Evolutionary conservation across 2,888 invertebrate genomes (phyloP), one percentile per base, ranked within the genome.

Genomic region (Autographa gamma): DNA sequence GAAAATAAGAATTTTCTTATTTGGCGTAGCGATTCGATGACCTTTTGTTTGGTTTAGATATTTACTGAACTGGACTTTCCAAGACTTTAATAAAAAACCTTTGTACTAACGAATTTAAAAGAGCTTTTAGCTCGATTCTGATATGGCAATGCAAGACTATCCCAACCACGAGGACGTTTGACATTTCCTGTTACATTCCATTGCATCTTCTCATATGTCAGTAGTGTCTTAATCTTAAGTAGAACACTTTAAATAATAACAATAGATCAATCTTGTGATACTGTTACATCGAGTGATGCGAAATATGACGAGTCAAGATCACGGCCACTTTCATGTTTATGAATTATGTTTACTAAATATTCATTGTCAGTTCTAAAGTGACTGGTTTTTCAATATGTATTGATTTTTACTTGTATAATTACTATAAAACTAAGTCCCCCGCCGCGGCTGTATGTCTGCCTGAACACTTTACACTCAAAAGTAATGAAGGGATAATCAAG

Each of bases 231-330:
- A 34, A 34, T 34, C n/a, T 34, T 80, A 13, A 81, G 74, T 69
- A 58, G 56, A 58, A 38, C 61, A 61, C 66, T 78, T 78, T 78
- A 71, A 73, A 79, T 81, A 69, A 73, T 66, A 70, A 79, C 70
- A 81, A 73, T 73, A 70, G 58, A 73, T 79, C 70, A 75, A 63
- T 63, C 67, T 66, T 48, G 71, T 63, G 68, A 61, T 69, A 62
- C 60, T 52, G 18, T 67, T 71, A 75, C 68, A 74, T 68, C 60
- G 74, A 79, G 69, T 67, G 54, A 72, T 60, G 34, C 8, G 34
- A 34, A 34, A 34, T 34, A 34, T 8, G 34, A 34, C 6, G 6
- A 75, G 54, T 52, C 66, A 73, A 75, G 81, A 81, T 77, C 81
- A 81, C 19, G 79, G 77, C 25, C 71, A 58, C 59, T 69, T 38